A percentile compares a stretch with the other conserved stretches of the same genome.
phyloP scores from a whole-genome alignment of 2,888 invertebrate species.

The Electrophaes corylata region DNA sequence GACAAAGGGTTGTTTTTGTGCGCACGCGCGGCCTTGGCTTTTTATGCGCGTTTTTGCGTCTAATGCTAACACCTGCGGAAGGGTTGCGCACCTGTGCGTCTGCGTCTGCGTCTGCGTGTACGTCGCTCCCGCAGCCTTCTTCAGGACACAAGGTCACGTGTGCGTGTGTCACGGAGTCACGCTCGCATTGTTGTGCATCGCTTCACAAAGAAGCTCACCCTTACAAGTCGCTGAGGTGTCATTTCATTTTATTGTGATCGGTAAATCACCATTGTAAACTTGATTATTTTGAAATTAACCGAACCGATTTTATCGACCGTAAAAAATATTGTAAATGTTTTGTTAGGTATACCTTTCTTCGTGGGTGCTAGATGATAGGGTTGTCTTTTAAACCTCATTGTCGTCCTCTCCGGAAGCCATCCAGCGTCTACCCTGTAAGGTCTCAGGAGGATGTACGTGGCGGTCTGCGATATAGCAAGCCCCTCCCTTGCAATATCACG shows the following conservation, averaged over 20 bases:
- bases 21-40: constrained; percentile 58
- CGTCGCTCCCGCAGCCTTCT: not conserved
- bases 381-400: not conserved
- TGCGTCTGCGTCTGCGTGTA: not conserved
- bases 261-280: too few relatives aligned
- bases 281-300: too few relatives aligned
- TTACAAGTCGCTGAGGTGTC: not conserved
- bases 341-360: too few relatives aligned
- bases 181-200: not conserved
- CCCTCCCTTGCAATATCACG: constrained; percentile 1
- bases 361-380: too few relatives aligned
- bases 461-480: not conserved
- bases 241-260: not conserved
- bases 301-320: too few relatives aligned
- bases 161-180: not conserved
- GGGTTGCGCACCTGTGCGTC: constrained; percentile 10
- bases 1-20: constrained; percentile 60
- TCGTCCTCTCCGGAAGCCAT: too few relatives aligned
- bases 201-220: not conserved
- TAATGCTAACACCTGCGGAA: constrained; percentile 48
- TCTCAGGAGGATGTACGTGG: not conserved
- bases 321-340: too few relatives aligned
- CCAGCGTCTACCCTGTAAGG: too few relatives aligned
- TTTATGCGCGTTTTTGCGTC: constrained; percentile 48
- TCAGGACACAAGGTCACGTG: not conserved